A percentile compares a stretch with the other conserved stretches of the same genome.
These are phyloP conservation scores for Papilio aristodemus DNA, from an alignment of 1,140 invertebrate genomes.

Conservation along the genomic window DNA sequence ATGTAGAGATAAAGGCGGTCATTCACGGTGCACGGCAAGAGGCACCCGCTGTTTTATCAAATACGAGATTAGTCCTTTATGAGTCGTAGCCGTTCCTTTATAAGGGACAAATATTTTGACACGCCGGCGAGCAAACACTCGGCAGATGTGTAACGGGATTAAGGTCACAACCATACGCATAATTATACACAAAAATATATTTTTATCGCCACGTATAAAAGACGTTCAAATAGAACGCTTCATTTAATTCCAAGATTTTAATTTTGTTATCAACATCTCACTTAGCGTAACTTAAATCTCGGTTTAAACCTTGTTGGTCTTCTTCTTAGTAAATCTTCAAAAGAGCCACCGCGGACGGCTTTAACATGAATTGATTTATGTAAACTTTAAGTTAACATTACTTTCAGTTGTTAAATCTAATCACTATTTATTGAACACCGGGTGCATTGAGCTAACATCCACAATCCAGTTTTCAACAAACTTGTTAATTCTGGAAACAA, in stretches of 20 bases:
- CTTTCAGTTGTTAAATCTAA: conserved; percentile 3
- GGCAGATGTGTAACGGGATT: conserved; percentile 60
- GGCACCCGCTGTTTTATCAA: conserved; percentile 77
- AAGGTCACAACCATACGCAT: conserved; percentile 37
- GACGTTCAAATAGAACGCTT: conserved; percentile 16
- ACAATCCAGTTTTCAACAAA: background rate
- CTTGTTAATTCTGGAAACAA: too few relatives aligned
- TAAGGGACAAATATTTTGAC: conserved; percentile 75
- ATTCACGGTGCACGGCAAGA: conserved; percentile 68
- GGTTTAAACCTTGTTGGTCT: conserved; percentile 1
- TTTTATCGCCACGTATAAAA: conserved; percentile 36
- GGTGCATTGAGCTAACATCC: background rate
- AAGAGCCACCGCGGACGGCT: conserved; percentile 6
- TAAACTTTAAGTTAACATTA: background rate
- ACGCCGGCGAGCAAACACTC: conserved; percentile 63
- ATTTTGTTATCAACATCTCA: conserved; percentile 22
- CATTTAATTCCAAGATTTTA: conserved; percentile 8
- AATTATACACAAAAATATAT: conserved; percentile 34
- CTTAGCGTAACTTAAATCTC: conserved; percentile 16
- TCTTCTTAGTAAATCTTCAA: conserved; percentile 8
- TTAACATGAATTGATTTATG: conserved; percentile 16
- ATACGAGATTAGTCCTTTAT: conserved; percentile 69
- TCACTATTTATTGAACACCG: background rate
- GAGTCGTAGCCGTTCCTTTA: conserved; percentile 61
- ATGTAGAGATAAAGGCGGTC: conserved; percentile 71